Evolutionary conservation across 2,888 invertebrate genomes (phyloP).

Genomic region (Cantharis flavilabris): DNA sequence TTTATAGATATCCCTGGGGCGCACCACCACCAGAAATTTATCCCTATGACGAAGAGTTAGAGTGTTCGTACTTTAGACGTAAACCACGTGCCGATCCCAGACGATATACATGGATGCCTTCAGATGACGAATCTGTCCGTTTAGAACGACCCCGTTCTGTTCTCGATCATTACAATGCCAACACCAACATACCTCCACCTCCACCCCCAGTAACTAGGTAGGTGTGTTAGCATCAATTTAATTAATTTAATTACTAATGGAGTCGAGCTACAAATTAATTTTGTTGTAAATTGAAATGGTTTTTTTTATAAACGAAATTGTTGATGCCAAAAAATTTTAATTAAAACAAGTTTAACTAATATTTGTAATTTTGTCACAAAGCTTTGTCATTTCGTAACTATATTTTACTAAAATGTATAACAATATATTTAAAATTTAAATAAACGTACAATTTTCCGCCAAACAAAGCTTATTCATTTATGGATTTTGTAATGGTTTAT

Average conservation of each 20-base stretch:
- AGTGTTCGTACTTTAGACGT: conserved; percentile 80
- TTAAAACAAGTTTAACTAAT: not conserved
- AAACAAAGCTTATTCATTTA: too few species aligned
- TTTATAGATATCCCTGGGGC: conserved; percentile 62
- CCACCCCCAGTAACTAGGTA: conserved; percentile 64
- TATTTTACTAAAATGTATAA: not conserved
- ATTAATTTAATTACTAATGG: not conserved
- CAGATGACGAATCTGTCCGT: conserved; percentile 73
- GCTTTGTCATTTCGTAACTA: not conserved
- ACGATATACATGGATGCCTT: conserved; percentile 78
- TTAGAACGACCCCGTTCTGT: conserved; percentile 70
- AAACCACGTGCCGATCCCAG: conserved; percentile 78
- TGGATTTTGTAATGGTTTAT: too few species aligned
- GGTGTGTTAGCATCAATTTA: conserved; percentile 43
- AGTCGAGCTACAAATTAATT: not conserved
- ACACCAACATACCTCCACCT: conserved; percentile 62
- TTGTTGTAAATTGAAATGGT: not conserved
- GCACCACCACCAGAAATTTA: conserved; percentile 65
- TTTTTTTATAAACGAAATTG: not conserved
- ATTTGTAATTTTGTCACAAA: too few species aligned
- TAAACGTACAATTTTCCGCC: too few species aligned
- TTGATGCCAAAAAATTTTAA: not conserved
- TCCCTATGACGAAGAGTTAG: conserved; percentile 73
- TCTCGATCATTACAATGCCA: conserved; percentile 51
- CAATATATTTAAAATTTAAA: too few species aligned